Evolutionary conservation across 2,113 vertebrate genomes (phyloP).

Genomic region (Rhinogobius similis): DNA sequence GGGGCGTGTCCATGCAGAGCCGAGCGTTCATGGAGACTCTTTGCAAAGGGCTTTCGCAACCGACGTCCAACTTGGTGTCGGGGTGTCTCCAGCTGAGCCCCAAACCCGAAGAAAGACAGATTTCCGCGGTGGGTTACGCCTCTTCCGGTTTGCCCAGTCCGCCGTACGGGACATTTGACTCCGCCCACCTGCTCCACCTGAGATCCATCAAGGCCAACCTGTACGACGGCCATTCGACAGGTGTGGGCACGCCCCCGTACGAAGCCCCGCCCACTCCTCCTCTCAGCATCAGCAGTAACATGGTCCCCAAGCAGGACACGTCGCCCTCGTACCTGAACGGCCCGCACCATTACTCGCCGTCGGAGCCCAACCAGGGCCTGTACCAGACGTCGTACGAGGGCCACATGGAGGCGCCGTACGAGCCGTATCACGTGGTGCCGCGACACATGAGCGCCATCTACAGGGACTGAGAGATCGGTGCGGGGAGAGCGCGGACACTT

Average conservation of each 20-base stretch:
- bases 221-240: conserved; percentile 82
- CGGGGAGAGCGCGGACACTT: background rate
- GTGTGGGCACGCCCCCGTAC: conserved; percentile 85
- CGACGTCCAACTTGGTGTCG: conserved; percentile 93
- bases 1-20: conserved; percentile 86
- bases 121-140: conserved; percentile 82
- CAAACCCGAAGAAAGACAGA: conserved; percentile 82
- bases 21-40: conserved; percentile 92
- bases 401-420: conserved; percentile 86
- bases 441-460: conserved; percentile 86
- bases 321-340: conserved; percentile 75
- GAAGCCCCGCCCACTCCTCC: conserved; percentile 92
- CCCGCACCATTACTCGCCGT: conserved; percentile 74
- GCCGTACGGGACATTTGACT: conserved; percentile 90
- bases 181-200: conserved; percentile 87
- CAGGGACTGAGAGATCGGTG: conserved; percentile 79
- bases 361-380: conserved; percentile 80
- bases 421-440: conserved; percentile 82
- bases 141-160: conserved; percentile 92
- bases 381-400: conserved; percentile 86
- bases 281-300: conserved; percentile 90
- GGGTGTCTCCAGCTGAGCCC: conserved; percentile 90
- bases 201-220: conserved; percentile 87
- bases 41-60: conserved; percentile 95
- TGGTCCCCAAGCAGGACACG: conserved; percentile 90